A percentile compares a stretch with the other conserved stretches of the same genome.
Evolutionary conservation across 2,888 invertebrate species (phyloP).

Genomic region (Euspilapteryx auroguttella): DNA sequence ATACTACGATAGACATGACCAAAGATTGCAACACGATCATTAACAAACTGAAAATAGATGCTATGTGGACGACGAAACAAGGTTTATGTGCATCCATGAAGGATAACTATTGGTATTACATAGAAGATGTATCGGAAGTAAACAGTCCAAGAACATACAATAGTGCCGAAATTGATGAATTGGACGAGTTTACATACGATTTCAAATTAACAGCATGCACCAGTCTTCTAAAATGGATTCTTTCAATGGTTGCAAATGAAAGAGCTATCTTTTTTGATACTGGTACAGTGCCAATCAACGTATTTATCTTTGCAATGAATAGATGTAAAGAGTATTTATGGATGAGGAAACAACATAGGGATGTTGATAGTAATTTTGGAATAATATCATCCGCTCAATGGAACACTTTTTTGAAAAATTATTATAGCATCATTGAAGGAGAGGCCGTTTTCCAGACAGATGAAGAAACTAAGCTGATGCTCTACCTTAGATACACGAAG

Average conservation of each 20-base stretch:
- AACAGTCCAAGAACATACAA: conserved; percentile 75
- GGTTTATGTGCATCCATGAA: conserved; percentile 58
- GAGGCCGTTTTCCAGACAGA: conserved; percentile 49
- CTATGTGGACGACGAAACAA: conserved; percentile 43
- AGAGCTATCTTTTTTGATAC: conserved; percentile 40
- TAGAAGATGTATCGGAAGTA: conserved; percentile 63
- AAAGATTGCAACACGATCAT: conserved; percentile 22
- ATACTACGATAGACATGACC: conserved; percentile 19
- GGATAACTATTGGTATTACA: conserved; percentile 66
- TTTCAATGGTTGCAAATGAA: conserved; percentile 33
- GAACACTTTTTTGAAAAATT: conserved; percentile 68
- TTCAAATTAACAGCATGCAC: conserved; percentile 79
- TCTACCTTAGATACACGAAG: conserved; percentile 45
- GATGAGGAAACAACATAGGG: conserved; percentile 63
- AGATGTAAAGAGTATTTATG: conserved; percentile 70
- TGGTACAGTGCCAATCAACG: conserved; percentile 57
- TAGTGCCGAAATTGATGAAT: conserved; percentile 57
- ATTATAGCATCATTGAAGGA: conserved; percentile 64
- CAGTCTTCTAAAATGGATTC: conserved; percentile 67
- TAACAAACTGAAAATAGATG: conserved; percentile 35
- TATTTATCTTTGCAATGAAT: conserved; percentile 70
- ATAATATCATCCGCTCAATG: conserved; percentile 60
- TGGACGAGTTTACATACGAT: conserved; percentile 67
- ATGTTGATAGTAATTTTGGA: conserved; percentile 56
- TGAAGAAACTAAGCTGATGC: conserved; percentile 23